Percentiles rank a stretch among this genome's conserved stretches.
Conservation (phyloP, 1,140 invertebrate species). For the Pemphigus obesinymphae region DNA sequence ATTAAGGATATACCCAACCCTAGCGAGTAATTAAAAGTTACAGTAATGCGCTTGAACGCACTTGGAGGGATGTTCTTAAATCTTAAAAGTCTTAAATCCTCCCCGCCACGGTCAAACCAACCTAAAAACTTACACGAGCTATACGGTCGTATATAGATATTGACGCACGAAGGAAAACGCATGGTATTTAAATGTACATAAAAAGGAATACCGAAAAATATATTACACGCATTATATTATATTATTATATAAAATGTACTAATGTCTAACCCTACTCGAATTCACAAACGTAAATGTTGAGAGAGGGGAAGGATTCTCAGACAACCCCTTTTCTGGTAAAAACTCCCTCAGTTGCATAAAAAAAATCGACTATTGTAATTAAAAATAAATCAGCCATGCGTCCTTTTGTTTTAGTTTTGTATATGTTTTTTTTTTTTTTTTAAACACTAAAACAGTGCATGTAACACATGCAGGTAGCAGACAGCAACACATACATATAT, state of each 20-base stretch:
- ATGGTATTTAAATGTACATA: background rate
- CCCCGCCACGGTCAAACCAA: background rate
- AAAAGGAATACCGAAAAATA: background rate
- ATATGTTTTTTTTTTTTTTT: background rate
- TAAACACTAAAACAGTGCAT: no score
- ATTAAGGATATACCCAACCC: background rate
- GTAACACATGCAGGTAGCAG: no score
- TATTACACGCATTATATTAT: background rate
- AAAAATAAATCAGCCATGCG: background rate
- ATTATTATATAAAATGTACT: background rate
- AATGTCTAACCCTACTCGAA: background rate
- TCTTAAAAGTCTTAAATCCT: conserved; percentile 14
- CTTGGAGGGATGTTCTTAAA: background rate
- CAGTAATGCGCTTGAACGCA: background rate
- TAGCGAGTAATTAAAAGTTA: background rate
- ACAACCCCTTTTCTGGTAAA: background rate
- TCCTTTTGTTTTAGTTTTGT: background rate
- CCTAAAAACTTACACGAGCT: background rate
- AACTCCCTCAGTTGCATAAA: background rate
- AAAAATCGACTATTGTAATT: background rate
- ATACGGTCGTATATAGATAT: background rate
- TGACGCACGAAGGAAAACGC: background rate
- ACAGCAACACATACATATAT: background rate
- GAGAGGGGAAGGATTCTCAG: background rate
- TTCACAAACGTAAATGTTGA: background rate